phyloP scores from a whole-genome alignment of 2,797 vertebrate species.

The Enteromius treurensis region DNA sequence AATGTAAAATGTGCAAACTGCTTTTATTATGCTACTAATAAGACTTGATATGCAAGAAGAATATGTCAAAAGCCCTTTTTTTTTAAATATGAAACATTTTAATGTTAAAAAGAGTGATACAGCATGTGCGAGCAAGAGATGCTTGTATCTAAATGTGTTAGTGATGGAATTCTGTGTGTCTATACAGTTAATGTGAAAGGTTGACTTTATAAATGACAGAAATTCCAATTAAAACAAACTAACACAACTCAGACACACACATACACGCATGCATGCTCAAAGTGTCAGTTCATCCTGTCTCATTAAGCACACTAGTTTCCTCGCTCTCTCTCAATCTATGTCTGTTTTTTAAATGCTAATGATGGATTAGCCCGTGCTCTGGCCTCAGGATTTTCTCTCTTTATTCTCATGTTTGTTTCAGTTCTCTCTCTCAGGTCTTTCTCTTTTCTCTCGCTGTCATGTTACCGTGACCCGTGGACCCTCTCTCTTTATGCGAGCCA shows the following conservation, averaged over 20 bases:
- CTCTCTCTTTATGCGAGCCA: conserved; percentile 40
- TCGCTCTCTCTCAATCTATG: conserved; percentile 41
- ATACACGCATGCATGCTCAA: conserved; percentile 31
- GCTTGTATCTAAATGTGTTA: background rate
- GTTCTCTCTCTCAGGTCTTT: conserved; percentile 54
- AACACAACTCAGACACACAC: background rate
- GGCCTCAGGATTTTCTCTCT: conserved; percentile 52
- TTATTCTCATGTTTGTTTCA: conserved; percentile 44
- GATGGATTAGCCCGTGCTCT: conserved; percentile 56
- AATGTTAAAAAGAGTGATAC: background rate
- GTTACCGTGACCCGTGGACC: conserved; percentile 44
- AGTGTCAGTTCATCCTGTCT: conserved; percentile 42
- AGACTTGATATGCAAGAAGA: background rate
- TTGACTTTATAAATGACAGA: conserved; percentile 43
- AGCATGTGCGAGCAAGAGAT: background rate
- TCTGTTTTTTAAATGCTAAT: conserved; percentile 60
- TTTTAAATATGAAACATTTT: background rate
- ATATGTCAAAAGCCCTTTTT: background rate
- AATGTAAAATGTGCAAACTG: background rate
- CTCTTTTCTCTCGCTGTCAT: conserved; percentile 54
- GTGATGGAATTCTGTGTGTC: conserved; percentile 15
- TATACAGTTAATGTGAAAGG: conserved; percentile 35
- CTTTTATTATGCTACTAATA: background rate
- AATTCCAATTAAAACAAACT: conserved; percentile 44
- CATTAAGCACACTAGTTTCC: conserved; percentile 42